Base-by-base conservation (phyloP, 1,140 invertebrate genomes). In the Bombus ignitus region DNA sequence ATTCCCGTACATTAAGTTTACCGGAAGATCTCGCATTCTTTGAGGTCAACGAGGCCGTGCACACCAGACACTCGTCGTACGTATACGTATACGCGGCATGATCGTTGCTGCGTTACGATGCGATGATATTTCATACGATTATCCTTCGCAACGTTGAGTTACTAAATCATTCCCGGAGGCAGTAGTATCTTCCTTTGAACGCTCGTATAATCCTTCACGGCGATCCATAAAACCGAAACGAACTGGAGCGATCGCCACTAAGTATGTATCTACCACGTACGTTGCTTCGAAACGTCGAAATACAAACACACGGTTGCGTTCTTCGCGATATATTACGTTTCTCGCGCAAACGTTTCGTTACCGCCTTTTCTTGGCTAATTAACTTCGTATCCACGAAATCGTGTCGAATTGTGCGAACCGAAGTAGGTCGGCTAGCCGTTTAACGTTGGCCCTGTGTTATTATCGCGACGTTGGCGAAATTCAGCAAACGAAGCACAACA, bases 121-220 rank as follows among this genome's bases (percentile, higher is more conserved):
- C 65, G 57, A 72, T 84, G 79, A 91, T 91, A 91, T 91, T 88
- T 91, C 87, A 88, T 88, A 83, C 70, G 89, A 90, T 91, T 90
- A 91, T 91, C 87, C 84, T 66, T 77, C 71, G 78, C 78, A 81
- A 88, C 88, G 77, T 83, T 83, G 89, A 83, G 83, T 90, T 65
- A 86, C 83, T 90, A 88, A 90, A 91, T 91, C 89, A 90, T 88
- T 32, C 81, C 74, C 68, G n/a, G 28, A 59, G 70, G 59, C 70
- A 71, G 82, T 79, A 57, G 37, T 87, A 79, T 83, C 82, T 78
- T 89, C 78, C 73, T 68, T 62, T 42, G 81, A 47, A 79, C 53
- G 47, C 22, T 68, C 70, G 70, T 42, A 47, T 84, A 84, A 89
- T 89, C 84, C 79, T 70, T 65, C 81, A 32, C 59, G 70, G 57